These are phyloP conservation scores for Carapus acus DNA, from an alignment of 2,797 vertebrate species.

Conservation along the genomic window DNA sequence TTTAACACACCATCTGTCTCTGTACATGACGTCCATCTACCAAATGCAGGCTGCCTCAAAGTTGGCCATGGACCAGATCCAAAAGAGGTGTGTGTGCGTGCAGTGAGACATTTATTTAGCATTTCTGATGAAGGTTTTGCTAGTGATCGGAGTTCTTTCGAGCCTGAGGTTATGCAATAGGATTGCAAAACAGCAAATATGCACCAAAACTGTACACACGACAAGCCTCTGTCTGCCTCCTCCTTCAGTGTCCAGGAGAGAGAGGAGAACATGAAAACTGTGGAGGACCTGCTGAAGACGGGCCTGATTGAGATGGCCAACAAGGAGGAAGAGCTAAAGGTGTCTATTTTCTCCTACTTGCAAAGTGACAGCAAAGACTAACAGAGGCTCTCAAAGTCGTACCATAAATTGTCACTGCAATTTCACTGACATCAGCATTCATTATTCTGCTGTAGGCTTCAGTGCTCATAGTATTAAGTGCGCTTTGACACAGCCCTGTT, in stretches of 20 bases:
- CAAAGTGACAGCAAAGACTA: not conserved
- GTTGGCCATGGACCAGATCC: constrained; percentile 82
- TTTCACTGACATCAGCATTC: constrained; percentile 12
- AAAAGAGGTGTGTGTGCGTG: constrained; percentile 82
- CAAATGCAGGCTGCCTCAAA: constrained; percentile 61
- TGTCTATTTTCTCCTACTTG: constrained; percentile 40
- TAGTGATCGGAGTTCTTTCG: too few relatives aligned
- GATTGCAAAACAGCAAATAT: too few relatives aligned
- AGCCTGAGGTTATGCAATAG: too few relatives aligned
- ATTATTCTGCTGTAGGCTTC: constrained; percentile 21
- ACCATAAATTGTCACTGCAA: constrained; percentile 1
- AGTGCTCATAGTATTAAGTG: not conserved
- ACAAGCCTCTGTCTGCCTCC: not conserved
- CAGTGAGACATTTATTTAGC: too few relatives aligned
- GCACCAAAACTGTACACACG: not conserved
- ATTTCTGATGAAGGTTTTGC: too few relatives aligned
- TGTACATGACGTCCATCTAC: constrained; percentile 11
- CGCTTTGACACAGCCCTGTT: too few relatives aligned
- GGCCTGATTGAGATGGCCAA: constrained; percentile 94
- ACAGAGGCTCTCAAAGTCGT: not conserved
- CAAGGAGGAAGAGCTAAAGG: constrained; percentile 89
- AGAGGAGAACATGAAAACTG: constrained; percentile 90
- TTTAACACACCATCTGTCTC: constrained; percentile 29
- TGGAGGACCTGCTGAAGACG: constrained; percentile 87
- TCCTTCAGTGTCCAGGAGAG: constrained; percentile 80